Conservation (phyloP, 2,113 vertebrate species). For the Pelusios castaneus region DNA sequence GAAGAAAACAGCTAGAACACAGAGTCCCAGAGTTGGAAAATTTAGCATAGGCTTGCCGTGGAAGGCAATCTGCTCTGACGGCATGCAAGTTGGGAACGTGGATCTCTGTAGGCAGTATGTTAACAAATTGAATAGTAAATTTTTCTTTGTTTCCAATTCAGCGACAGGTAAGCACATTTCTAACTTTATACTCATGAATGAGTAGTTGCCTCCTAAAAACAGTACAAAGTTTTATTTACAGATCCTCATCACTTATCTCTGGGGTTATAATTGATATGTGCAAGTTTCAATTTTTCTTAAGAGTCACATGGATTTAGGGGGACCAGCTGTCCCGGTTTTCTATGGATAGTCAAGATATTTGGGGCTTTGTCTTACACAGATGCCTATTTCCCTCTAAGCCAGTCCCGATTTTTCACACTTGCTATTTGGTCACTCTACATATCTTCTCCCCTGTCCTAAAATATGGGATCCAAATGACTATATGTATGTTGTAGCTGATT, state of each 20-base stretch:
- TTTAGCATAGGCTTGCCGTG: too few species aligned
- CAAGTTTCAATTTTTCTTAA: not conserved
- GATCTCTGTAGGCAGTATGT: fast-evolving
- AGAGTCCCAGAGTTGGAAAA: not conserved
- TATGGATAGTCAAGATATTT: too few species aligned
- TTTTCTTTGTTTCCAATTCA: not conserved
- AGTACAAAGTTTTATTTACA: not conserved
- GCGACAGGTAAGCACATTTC: fast-evolving
- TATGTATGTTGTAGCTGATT: not conserved
- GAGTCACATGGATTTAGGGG: not conserved
- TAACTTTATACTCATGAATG: fast-evolving
- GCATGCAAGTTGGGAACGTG: fast-evolving
- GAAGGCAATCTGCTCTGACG: fast-evolving
- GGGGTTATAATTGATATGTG: fast-evolving
- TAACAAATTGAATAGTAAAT: fast-evolving
- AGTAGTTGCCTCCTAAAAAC: not conserved
- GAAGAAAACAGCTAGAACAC: not conserved
- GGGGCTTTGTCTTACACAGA: too few species aligned
- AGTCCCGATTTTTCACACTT: too few species aligned
- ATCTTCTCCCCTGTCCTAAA: not conserved
- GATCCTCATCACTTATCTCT: not conserved
- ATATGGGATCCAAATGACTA: fast-evolving
- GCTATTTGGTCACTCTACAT: too few species aligned
- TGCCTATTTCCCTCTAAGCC: too few species aligned
- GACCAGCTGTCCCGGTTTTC: too few species aligned